Percentiles rank a stretch among this genome's conserved stretches.
phyloP scores from a whole-genome alignment of 2,888 invertebrate species.

The Mimas tiliae region DNA sequence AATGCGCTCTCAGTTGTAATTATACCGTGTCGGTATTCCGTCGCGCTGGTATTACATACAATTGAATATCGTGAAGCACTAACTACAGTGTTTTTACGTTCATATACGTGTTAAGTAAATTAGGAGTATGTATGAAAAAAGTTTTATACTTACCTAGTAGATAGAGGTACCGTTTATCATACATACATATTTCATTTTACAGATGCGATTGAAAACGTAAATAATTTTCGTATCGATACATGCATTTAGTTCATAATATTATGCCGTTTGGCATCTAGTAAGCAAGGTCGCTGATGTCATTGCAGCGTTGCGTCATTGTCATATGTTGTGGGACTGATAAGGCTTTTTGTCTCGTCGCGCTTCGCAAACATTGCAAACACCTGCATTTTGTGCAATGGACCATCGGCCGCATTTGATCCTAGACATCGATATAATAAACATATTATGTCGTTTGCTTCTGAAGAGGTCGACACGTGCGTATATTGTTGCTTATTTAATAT shows the following conservation, averaged over 20 bases:
- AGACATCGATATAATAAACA: neutral
- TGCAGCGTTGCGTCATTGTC: conserved; percentile 15
- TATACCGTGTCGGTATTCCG: neutral
- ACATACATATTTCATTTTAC: neutral
- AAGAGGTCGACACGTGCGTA: neutral
- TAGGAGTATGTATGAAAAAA: neutral
- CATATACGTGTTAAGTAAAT: neutral
- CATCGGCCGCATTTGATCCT: neutral
- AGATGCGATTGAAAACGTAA: neutral
- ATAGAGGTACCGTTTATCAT: neutral
- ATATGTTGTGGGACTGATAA: conserved; percentile 12
- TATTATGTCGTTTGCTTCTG: neutral
- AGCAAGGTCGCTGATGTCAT: conserved; percentile 25
- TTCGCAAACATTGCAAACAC: conserved; percentile 10
- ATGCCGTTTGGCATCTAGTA: conserved; percentile 12
- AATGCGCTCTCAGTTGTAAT: conserved; percentile 12
- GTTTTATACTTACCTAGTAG: neutral
- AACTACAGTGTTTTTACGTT: neutral
- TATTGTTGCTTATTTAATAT: neutral
- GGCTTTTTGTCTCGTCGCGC: conserved; percentile 15
- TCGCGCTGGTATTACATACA: neutral
- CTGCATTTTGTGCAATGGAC: conserved; percentile 22
- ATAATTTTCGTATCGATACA: conserved; percentile 7
- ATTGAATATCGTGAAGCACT: neutral
- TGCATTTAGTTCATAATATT: conserved; percentile 9